Evolutionary conservation across 2,797 vertebrate genomes (phyloP), one percentile per base, ranked within the genome.

Genomic region (Chelidonichthys spinosus): DNA sequence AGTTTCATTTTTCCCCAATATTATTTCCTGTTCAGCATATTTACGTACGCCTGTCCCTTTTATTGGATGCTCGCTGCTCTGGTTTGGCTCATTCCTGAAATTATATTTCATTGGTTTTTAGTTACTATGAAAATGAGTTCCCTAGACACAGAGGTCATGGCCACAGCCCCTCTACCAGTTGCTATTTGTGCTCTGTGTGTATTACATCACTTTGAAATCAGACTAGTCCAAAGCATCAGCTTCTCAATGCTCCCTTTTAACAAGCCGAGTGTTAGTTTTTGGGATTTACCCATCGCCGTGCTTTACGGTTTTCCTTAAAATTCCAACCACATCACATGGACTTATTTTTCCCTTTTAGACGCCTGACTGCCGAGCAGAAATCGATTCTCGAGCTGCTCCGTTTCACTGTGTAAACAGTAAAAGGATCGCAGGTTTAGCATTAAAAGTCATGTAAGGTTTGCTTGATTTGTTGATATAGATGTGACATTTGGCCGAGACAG

Each of bases 181-280:
- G 82, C 90, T 89, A 88, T 92, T 93, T 90, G 66, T 63, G 85
- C 69, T 85, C 72, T 85, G 78, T 92, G 78, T 85, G 79, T 78
- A 92, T 94, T 92, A 92, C 92, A 91, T 93, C 91, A 93, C 85
- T 90, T 86, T 93, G 73, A 90, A 92, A 91, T 89, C 78, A 81
- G 88, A 65, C 87, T 81, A 66, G 76, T 88, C 72, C 69, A 79
- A 85, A 83, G 76, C 85, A 83, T 71, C 37, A 72, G 81, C 83
- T 90, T 79, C 82, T 92, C 74, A 84, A 74, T 89, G 79, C 79
- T 90, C 75, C 81, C 86, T 73, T 91, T 93, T 85, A 92, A 91
- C 86, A 84, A 85, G 52, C 87, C 58, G 14, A 74, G 76, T 87
- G 84, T 93, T 93, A 87, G 90, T 90, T 90, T 92, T 93, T 85